Evolutionary conservation across 2,113 vertebrate species (phyloP).

Genomic region (Bufo bufo): DNA sequence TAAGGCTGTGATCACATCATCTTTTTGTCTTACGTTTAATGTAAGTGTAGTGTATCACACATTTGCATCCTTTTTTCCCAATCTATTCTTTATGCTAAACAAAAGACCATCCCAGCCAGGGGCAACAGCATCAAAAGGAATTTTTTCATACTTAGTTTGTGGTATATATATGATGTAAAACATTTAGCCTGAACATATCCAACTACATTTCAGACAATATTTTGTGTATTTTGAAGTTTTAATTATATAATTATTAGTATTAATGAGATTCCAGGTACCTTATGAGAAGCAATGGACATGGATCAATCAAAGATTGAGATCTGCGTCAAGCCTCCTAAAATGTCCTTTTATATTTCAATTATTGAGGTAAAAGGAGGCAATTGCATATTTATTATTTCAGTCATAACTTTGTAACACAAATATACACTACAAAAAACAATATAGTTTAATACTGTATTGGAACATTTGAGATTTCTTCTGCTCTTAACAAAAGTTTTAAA

Average conservation of each 20-base stretch:
- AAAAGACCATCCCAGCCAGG: too few species aligned
- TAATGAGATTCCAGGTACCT: neutral
- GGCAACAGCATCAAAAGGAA: neutral
- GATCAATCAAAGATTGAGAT: neutral
- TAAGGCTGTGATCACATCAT: too few species aligned
- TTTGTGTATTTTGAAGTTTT: too few species aligned
- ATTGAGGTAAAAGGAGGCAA: neutral
- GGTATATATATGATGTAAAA: neutral
- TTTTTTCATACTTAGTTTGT: neutral
- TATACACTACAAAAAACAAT: neutral
- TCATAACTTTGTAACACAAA: neutral
- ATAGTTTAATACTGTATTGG: neutral
- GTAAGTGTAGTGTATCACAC: too few species aligned
- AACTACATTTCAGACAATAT: too few species aligned
- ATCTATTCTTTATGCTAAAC: too few species aligned
- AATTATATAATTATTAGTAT: too few species aligned
- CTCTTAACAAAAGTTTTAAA: neutral
- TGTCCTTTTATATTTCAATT: neutral
- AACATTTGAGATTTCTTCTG: neutral
- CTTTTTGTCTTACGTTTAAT: too few species aligned
- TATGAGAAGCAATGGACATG: neutral
- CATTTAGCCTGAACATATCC: neutral
- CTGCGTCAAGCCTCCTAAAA: neutral
- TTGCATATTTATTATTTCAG: neutral
- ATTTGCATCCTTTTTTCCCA: too few species aligned